These are phyloP conservation scores for Siphamia tubifer DNA, from an alignment of 2,113 vertebrate genomes.

Conservation along the genomic window DNA sequence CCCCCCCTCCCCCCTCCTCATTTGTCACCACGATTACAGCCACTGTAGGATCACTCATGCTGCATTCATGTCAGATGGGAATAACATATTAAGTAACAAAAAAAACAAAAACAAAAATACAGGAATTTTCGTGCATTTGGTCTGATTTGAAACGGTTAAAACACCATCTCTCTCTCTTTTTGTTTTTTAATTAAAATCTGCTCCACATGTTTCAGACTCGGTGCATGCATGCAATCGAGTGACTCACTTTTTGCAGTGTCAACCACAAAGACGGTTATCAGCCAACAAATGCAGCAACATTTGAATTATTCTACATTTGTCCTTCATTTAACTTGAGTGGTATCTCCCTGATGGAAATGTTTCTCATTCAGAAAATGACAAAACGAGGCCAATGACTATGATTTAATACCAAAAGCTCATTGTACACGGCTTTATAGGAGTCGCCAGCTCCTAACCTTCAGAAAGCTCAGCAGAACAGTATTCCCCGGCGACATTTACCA, in stretches of 20 bases:
- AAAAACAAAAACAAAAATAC: neutral
- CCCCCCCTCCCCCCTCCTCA: constrained; percentile 31
- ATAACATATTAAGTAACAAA: neutral
- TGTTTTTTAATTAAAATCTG: neutral
- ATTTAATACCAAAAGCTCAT: too few species aligned
- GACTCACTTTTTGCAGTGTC: neutral
- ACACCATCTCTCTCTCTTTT: too few species aligned
- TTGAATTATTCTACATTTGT: neutral
- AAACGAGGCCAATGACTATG: too few species aligned
- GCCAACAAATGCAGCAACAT: neutral
- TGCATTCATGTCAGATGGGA: constrained; percentile 45
- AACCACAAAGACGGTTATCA: neutral
- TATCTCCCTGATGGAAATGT: neutral
- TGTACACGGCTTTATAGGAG: neutral
- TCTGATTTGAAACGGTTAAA: neutral
- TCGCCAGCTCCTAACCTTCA: neutral
- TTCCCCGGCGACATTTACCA: neutral
- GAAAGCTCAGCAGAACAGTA: neutral
- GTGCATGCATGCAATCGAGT: neutral
- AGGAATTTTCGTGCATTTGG: neutral
- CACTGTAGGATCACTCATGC: constrained; percentile 17
- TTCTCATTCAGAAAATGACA: neutral
- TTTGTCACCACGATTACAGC: constrained; percentile 30
- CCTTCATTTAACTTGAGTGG: neutral
- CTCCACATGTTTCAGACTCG: neutral